Evolutionary conservation across 1,140 invertebrate genomes (phyloP).

Genomic region (Aphelenchoides fujianensis): DNA sequence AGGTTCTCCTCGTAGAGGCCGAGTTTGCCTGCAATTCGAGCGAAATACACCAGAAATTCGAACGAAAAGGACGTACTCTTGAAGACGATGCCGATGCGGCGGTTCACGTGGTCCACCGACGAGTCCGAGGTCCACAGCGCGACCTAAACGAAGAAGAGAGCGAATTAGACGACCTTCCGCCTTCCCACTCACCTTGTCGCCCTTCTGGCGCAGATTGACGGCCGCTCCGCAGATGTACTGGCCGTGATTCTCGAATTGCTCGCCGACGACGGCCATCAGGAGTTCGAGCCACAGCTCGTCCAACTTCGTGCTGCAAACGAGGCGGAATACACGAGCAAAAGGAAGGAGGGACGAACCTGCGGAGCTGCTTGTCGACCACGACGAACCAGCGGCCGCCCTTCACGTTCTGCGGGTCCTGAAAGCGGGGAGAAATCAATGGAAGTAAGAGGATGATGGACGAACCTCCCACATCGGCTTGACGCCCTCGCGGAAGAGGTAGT

Average conservation of each 20-base stretch:
- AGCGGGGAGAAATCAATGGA: too few relatives aligned
- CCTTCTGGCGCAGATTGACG: conserved; percentile 83
- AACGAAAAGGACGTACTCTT: conserved; percentile 47
- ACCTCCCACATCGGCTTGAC: conserved; percentile 99
- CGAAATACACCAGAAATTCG: too few relatives aligned
- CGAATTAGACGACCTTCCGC: conserved; percentile 67
- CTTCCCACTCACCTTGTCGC: conserved; percentile 85
- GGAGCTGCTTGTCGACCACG: conserved; percentile 56
- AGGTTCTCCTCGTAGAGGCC: conserved; percentile 49
- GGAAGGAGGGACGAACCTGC: conserved; percentile 4
- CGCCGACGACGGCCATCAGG: conserved; percentile 90
- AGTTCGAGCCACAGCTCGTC: conserved; percentile 90
- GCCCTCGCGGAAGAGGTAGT: conserved; percentile 83
- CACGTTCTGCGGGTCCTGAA: conserved; percentile 80
- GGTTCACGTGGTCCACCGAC: conserved; percentile 72
- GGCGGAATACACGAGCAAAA: background rate
- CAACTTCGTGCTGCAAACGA: conserved; percentile 69
- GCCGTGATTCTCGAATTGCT: conserved; percentile 85
- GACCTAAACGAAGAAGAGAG: conserved; percentile 42
- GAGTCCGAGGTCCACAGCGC: conserved; percentile 82
- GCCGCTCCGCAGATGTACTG: conserved; percentile 89
- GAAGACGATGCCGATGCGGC: conserved; percentile 65
- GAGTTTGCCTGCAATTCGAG: conserved; percentile 39
- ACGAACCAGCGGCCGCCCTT: conserved; percentile 91
- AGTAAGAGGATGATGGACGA: too few relatives aligned